Conservation (phyloP, 2,113 vertebrate genomes). For the Lamprotornis superbus region DNA sequence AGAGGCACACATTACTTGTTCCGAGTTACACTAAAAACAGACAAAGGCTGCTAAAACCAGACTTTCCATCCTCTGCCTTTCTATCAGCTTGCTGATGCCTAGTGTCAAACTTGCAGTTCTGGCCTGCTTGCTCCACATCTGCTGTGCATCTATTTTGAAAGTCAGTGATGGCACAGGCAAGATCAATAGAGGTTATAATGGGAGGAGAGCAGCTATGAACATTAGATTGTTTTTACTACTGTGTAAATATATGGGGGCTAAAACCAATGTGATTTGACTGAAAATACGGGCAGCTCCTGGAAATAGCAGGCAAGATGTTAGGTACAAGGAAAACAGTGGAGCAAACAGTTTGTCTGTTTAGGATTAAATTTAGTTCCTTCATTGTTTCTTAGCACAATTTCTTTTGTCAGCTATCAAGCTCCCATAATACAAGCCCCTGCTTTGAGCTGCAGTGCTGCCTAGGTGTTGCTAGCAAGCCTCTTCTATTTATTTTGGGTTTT, state of each 20-base stretch:
- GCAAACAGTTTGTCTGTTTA: neutral
- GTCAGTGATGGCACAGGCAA: neutral
- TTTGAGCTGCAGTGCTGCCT: neutral
- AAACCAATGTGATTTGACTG: neutral
- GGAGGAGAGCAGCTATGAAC: neutral
- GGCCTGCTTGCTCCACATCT: neutral
- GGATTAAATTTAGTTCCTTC: neutral
- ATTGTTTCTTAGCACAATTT: neutral
- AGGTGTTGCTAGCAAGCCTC: neutral
- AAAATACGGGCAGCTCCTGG: neutral
- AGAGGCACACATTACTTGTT: accelerated
- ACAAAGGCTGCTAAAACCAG: neutral
- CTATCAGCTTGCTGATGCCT: neutral
- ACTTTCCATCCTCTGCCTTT: neutral
- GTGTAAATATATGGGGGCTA: neutral
- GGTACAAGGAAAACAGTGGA: neutral
- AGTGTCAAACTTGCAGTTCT: neutral
- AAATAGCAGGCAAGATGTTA: accelerated
- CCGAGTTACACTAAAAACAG: neutral
- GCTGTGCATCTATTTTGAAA: neutral
- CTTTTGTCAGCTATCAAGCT: neutral
- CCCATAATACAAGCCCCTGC: neutral
- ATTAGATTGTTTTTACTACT: neutral
- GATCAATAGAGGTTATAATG: neutral
- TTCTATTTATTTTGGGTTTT: slow-evolving; percentile 18